These are phyloP conservation scores for Lordiphosa fenestrarum DNA, from an alignment of 2,888 invertebrate species.

Conservation along the genomic window DNA sequence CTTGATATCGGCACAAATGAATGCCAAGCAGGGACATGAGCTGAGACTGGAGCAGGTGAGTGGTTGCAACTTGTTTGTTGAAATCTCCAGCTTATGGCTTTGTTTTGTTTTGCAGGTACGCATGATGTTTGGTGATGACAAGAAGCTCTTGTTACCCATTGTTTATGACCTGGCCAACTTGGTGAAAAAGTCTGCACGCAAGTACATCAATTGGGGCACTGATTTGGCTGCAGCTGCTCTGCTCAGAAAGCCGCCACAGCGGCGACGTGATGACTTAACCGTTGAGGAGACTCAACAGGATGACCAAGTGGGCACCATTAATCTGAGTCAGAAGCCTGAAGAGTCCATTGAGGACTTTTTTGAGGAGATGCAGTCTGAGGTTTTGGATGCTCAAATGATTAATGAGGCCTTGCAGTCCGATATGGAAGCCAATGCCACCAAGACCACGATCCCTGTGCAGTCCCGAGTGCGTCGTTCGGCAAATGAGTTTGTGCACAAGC, in stretches of 20 bases:
- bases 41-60: constrained; percentile 83
- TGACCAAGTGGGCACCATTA: constrained; percentile 52
- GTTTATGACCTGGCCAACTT: constrained; percentile 85
- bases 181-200: constrained; percentile 81
- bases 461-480: constrained; percentile 54
- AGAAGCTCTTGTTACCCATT: constrained; percentile 84
- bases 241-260: constrained; percentile 30
- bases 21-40: constrained; percentile 81
- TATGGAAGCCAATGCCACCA: constrained; percentile 2
- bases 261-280: constrained; percentile 54
- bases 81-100: no score
- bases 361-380: constrained; percentile 61
- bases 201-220: constrained; percentile 57
- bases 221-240: constrained; percentile 46
- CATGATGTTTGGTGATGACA: constrained; percentile 83
- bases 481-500: constrained; percentile 74
- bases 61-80: neutral
- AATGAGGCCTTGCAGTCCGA: constrained; percentile 67
- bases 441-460: neutral
- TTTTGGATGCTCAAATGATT: constrained; percentile 74
- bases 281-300: constrained; percentile 42
- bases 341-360: constrained; percentile 70
- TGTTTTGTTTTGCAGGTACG: constrained; percentile 81
- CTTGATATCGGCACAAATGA: constrained; percentile 84
- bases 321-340: constrained; percentile 24